Evolutionary conservation across 2,888 invertebrate genomes (phyloP).

Genomic region (Phlogophora meticulosa): DNA sequence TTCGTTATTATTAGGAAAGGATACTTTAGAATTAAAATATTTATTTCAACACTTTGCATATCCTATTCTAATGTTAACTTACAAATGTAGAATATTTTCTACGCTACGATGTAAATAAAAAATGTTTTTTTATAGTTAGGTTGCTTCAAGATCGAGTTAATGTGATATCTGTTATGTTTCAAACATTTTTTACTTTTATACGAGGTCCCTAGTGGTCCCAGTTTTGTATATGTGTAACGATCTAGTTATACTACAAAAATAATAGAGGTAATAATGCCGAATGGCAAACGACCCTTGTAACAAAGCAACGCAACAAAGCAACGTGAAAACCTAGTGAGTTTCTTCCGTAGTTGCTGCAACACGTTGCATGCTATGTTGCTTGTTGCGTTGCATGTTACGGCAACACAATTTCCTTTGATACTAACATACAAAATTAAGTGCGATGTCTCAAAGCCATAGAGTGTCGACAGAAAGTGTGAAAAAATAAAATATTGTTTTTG

Average conservation of each 20-base stretch:
- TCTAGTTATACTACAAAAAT: constrained; percentile 75
- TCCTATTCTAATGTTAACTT: constrained; percentile 73
- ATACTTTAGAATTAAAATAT: constrained; percentile 65
- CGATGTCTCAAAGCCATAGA: constrained; percentile 83
- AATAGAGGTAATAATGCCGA: constrained; percentile 65
- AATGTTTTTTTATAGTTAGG: constrained; percentile 58
- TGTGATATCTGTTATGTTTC: constrained; percentile 65
- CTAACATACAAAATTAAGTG: constrained; percentile 79
- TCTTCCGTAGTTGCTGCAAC: constrained; percentile 20
- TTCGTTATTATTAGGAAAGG: constrained; percentile 72
- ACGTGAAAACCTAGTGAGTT: constrained; percentile 16
- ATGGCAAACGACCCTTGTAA: constrained; percentile 62
- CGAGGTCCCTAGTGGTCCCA: constrained; percentile 71
- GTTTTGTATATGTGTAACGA: constrained; percentile 74
- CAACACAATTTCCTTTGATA: constrained; percentile 47
- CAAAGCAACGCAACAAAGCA: constrained; percentile 53
- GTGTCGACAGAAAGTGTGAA: constrained; percentile 77
- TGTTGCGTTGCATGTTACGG: constrained; percentile 57
- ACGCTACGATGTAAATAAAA: constrained; percentile 72
- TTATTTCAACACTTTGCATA: constrained; percentile 68
- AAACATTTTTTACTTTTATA: constrained; percentile 75
- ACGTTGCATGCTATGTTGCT: constrained; percentile 37
- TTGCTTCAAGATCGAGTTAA: constrained; percentile 60
- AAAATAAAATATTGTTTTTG: constrained; percentile 82
- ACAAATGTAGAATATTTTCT: constrained; percentile 56